These are phyloP conservation scores for Crotalus horridus DNA, from an alignment of 2,113 vertebrate genomes.

Conservation along the genomic window DNA sequence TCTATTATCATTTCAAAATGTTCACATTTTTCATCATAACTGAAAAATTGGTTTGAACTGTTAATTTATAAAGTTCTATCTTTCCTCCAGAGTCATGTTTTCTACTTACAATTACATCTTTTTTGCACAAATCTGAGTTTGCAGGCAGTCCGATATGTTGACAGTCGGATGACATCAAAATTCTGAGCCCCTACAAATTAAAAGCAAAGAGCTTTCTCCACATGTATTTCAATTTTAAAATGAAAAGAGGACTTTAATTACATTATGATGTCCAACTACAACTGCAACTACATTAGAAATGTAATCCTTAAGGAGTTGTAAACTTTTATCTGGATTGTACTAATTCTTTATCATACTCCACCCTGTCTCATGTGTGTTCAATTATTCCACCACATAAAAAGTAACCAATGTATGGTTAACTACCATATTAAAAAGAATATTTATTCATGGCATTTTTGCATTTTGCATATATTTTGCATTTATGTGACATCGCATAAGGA, in stretches of 20 bases:
- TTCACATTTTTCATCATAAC: background rate
- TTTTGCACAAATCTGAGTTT: constrained; percentile 97
- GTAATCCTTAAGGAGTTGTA: background rate
- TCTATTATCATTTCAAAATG: background rate
- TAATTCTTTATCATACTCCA: background rate
- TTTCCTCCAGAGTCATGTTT: background rate
- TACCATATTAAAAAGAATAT: background rate
- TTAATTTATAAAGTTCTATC: background rate
- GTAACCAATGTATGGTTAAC: background rate
- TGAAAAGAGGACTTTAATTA: background rate
- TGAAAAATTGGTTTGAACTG: background rate
- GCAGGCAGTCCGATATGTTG: constrained; percentile 95
- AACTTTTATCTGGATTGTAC: background rate
- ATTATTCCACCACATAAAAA: background rate
- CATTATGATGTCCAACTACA: background rate
- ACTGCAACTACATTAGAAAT: background rate
- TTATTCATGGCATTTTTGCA: background rate
- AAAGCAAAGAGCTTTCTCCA: constrained; percentile 5
- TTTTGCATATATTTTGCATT: background rate
- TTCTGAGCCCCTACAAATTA: constrained; percentile 87
- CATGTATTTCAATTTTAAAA: rapidly evolving
- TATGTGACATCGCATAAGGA: background rate
- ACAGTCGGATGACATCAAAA: constrained; percentile 95
- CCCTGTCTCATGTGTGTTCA: background rate
- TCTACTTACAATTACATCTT: constrained; percentile 91